phyloP scores from a whole-genome alignment of 1,140 invertebrate genomes.

The Formica selysi region DNA sequence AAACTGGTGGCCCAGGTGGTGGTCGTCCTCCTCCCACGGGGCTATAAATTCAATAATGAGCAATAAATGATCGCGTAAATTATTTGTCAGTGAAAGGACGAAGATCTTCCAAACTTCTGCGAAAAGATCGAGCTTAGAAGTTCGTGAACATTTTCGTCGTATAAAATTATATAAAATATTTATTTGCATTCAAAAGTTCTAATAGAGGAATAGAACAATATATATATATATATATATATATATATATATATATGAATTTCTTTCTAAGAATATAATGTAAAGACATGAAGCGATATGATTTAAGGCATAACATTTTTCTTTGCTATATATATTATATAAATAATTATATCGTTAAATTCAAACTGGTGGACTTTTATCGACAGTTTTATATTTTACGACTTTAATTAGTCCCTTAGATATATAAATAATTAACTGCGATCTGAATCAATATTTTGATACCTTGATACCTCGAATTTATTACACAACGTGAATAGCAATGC shows the following conservation, averaged over 20 bases:
- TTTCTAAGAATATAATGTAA: too few species aligned
- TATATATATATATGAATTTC: too few species aligned
- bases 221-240: too few species aligned
- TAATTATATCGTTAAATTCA: background rate
- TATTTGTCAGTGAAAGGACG: conserved; percentile 1
- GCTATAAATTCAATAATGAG: conserved; percentile 76
- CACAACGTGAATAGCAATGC: background rate
- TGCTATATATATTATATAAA: background rate
- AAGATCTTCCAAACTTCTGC: background rate
- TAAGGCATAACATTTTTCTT: background rate
- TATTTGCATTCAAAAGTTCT: background rate
- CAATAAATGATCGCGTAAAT: conserved; percentile 33
- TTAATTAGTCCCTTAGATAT: background rate
- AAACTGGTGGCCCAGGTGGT: conserved; percentile 85
- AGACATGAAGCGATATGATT: background rate
- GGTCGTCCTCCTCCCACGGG: conserved; percentile 82
- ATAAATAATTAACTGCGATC: conserved; percentile 15
- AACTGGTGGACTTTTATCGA: background rate
- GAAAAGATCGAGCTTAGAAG: background rate
- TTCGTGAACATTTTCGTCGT: background rate
- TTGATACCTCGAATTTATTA: background rate
- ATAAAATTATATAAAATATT: background rate
- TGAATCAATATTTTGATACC: background rate
- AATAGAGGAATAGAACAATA: too few species aligned
- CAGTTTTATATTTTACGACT: background rate